phyloP scores from a whole-genome alignment of 2,113 vertebrate species.

The Theropithecus gelada region DNA sequence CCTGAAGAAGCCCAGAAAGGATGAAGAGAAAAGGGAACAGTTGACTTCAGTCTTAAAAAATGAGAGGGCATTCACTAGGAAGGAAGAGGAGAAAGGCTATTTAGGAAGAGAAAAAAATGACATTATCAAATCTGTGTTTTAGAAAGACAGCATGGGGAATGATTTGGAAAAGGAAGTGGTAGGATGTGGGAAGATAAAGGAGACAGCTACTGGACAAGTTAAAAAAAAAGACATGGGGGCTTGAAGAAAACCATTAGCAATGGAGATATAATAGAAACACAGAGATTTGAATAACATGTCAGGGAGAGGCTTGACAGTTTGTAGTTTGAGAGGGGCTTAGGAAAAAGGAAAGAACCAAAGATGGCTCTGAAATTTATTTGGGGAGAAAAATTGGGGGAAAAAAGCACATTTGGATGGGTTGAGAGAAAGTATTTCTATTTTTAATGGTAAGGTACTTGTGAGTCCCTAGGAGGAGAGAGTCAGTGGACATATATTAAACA shows the following conservation, averaged over 20 bases:
- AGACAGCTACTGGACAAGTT: neutral
- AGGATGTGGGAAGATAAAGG: neutral
- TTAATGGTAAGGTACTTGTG: neutral
- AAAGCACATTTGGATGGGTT: neutral
- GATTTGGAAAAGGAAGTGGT: neutral
- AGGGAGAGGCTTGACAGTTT: neutral
- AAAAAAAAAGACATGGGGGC: neutral
- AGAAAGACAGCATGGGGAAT: neutral
- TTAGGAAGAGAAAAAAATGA: neutral
- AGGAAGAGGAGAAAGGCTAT: neutral
- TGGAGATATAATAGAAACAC: neutral
- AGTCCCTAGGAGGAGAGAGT: neutral
- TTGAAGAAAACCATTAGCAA: neutral
- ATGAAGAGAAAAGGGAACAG: neutral
- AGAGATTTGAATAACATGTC: neutral
- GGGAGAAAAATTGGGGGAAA: neutral
- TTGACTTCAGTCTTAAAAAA: conserved; percentile 10
- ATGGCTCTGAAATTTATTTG: neutral
- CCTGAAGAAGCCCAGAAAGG: neutral
- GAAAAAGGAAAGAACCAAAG: neutral
- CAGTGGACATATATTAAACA: neutral
- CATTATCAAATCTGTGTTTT: conserved; percentile 21
- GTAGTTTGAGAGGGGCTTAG: neutral
- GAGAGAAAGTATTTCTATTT: neutral
- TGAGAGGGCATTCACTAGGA: neutral